Percentiles rank a stretch among this genome's conserved stretches.
Evolutionary conservation across 2,797 vertebrate genomes (phyloP).

Genomic region (Pangasius djambal): DNA sequence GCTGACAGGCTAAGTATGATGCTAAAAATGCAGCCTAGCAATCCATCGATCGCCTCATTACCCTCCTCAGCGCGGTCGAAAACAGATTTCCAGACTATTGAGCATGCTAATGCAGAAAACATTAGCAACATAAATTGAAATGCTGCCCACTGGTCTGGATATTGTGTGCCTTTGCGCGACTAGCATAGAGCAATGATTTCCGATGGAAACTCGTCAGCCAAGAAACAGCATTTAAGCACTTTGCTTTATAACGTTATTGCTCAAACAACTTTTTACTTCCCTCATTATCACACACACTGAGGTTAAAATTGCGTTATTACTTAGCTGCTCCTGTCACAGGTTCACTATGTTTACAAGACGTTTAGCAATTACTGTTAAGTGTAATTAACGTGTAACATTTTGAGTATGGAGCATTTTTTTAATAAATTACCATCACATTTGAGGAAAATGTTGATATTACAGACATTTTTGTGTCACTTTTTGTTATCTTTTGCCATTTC

Average conservation of each 20-base stretch:
- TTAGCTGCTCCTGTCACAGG: neutral
- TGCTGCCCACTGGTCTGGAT: constrained; percentile 32
- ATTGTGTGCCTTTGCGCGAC: neutral
- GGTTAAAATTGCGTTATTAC: neutral
- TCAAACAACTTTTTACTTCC: neutral
- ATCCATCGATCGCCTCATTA: constrained; percentile 35
- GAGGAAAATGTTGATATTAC: neutral
- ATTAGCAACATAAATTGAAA: constrained; percentile 37
- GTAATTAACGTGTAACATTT: neutral
- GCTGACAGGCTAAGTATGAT: constrained; percentile 18
- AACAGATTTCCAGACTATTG: constrained; percentile 28
- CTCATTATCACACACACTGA: neutral
- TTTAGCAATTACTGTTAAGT: neutral
- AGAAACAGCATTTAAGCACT: constrained; percentile 21
- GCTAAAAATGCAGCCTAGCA: constrained; percentile 28
- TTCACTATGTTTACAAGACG: neutral
- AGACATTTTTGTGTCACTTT: neutral
- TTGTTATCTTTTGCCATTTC: neutral
- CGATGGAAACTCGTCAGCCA: constrained; percentile 3
- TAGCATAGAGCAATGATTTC: constrained; percentile 20
- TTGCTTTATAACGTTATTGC: neutral
- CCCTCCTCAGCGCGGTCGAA: constrained; percentile 1
- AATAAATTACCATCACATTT: neutral
- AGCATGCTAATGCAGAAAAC: constrained; percentile 24
- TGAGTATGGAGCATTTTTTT: neutral